Evolutionary conservation across 2,888 invertebrate species (phyloP).

Genomic region (Dasysyrphus albostriatus): DNA sequence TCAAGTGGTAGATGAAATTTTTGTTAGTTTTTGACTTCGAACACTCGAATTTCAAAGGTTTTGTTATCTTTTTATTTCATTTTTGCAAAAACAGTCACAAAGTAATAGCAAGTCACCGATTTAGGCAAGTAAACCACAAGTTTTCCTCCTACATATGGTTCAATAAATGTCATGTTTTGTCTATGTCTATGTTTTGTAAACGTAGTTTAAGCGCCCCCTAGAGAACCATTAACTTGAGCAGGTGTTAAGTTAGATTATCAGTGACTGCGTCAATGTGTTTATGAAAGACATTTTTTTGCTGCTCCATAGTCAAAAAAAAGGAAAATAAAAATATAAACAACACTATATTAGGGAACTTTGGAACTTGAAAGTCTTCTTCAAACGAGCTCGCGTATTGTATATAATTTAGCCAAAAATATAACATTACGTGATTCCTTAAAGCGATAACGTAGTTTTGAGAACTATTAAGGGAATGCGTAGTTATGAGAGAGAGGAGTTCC

Average conservation of each 20-base stretch:
- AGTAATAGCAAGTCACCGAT: too few species aligned
- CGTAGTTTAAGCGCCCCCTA: background rate
- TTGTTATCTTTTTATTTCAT: too few species aligned
- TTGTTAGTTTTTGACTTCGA: too few species aligned
- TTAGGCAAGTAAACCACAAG: too few species aligned
- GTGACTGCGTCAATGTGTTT: background rate
- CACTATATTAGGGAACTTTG: constrained; percentile 31
- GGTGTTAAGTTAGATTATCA: background rate
- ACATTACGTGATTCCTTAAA: constrained; percentile 56
- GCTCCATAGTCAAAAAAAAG: background rate
- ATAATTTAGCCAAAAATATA: constrained; percentile 23
- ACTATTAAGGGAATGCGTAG: constrained; percentile 41
- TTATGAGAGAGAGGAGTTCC: constrained; percentile 43
- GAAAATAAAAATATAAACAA: background rate
- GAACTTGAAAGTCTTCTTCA: constrained; percentile 39
- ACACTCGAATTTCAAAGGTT: too few species aligned
- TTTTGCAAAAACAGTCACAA: too few species aligned
- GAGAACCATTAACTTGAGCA: background rate
- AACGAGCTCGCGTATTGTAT: background rate
- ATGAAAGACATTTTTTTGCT: background rate
- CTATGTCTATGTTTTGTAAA: too few species aligned
- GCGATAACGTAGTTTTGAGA: constrained; percentile 39
- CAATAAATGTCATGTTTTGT: too few species aligned
- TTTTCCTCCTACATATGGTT: too few species aligned
- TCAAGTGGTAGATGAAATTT: too few species aligned